Conservation (phyloP, 2,113 vertebrate genomes). For the Tautogolabrus adspersus region DNA sequence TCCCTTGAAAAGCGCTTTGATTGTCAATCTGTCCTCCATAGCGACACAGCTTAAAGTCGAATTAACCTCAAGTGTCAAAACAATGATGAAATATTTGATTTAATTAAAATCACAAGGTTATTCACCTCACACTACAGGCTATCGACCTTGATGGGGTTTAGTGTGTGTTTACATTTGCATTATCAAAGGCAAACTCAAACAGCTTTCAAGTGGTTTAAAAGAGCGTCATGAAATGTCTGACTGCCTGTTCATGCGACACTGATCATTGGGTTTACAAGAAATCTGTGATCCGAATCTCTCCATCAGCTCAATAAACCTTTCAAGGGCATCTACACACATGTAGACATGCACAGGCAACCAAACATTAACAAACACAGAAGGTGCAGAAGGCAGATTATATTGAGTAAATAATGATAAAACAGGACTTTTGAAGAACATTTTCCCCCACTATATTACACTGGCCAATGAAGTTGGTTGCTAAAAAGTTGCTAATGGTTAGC, state of each 20-base stretch:
- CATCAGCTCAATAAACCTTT: conserved; percentile 52
- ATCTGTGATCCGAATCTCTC: conserved; percentile 57
- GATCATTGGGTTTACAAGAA: conserved; percentile 60
- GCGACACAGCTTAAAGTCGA: conserved; percentile 23
- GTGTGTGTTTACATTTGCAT: conserved; percentile 59
- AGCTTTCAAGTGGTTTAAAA: conserved; percentile 45
- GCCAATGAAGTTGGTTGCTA: not conserved
- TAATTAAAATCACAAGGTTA: conserved; percentile 43
- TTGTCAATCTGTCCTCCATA: conserved; percentile 25
- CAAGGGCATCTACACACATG: conserved; percentile 52
- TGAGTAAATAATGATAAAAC: conserved; percentile 16
- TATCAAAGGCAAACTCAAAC: conserved; percentile 61
- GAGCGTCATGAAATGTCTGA: conserved; percentile 55
- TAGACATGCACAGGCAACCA: not conserved
- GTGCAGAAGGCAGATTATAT: not conserved
- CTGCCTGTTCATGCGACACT: conserved; percentile 50
- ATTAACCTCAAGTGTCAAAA: conserved; percentile 49
- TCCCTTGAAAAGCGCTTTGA: not conserved
- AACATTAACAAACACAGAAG: not conserved
- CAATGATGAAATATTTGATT: conserved; percentile 38
- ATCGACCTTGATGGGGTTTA: conserved; percentile 39
- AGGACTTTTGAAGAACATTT: not conserved
- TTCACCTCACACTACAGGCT: conserved; percentile 33
- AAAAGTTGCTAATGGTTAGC: not conserved
- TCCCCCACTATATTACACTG: not conserved